Conservation (phyloP, 2,888 invertebrate species). For the Eilema sororculum region DNA sequence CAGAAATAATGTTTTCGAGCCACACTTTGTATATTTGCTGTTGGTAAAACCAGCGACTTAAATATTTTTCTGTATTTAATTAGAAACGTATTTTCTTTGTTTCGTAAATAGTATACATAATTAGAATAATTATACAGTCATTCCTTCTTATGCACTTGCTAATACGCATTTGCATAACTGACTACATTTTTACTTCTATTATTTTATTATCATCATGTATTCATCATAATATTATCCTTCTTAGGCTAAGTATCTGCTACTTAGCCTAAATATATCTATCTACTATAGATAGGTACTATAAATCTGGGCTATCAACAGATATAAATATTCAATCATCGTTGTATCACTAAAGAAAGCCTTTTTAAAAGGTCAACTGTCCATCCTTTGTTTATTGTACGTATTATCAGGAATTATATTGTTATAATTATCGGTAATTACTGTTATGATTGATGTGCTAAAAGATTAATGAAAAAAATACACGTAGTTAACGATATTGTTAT, state of each 20-base stretch:
- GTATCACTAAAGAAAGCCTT: not conserved
- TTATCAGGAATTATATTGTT: conserved; percentile 1
- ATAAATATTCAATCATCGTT: not conserved
- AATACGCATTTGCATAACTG: no score
- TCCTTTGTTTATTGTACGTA: not conserved
- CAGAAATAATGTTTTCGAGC: conserved; percentile 17
- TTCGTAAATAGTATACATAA: not conserved
- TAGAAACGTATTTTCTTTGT: not conserved
- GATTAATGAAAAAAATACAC: not conserved
- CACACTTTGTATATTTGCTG: not conserved
- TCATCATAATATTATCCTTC: no score
- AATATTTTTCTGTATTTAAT: not conserved
- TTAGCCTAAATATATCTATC: not conserved
- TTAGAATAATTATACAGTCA: not conserved
- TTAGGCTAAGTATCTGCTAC: not conserved
- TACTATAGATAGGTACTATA: not conserved
- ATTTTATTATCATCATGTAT: no score
- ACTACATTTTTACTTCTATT: not conserved
- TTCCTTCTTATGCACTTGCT: no score
- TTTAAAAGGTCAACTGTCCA: not conserved
- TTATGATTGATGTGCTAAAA: conserved; percentile 1
- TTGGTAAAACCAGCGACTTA: conserved; percentile 10
- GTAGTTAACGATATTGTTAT: not conserved
- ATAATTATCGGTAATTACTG: conserved; percentile 1
- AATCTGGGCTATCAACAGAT: conserved; percentile 1